phyloP scores from a whole-genome alignment of 2,888 invertebrate genomes.

The Apoderus coryli region DNA sequence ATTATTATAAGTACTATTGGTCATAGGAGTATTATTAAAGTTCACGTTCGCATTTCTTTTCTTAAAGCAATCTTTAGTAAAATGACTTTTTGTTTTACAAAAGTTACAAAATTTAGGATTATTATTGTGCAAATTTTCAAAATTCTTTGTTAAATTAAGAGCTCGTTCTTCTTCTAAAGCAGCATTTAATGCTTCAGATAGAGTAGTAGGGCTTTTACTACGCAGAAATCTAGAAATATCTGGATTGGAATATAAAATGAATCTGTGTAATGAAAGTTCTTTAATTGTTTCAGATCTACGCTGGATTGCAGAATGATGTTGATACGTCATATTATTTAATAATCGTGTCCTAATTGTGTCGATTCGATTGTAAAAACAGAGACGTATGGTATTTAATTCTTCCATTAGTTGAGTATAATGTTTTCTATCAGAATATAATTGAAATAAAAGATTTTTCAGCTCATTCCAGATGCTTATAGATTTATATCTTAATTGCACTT shows the following conservation, averaged over 20 bases:
- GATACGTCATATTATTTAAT: constrained; percentile 4
- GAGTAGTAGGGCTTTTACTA: constrained; percentile 6
- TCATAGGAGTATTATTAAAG: too few species aligned
- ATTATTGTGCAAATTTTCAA: background rate
- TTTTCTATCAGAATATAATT: constrained; percentile 7
- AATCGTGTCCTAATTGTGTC: constrained; percentile 4
- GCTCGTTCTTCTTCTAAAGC: constrained; percentile 9
- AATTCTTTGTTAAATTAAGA: background rate
- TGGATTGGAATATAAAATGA: constrained; percentile 9
- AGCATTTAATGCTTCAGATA: constrained; percentile 7
- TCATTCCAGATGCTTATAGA: constrained; percentile 2
- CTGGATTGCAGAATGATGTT: background rate
- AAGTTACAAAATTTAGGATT: constrained; percentile 7
- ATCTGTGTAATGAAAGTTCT: constrained; percentile 10
- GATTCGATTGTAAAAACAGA: constrained; percentile 6
- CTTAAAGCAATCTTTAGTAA: constrained; percentile 8
- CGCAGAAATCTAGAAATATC: constrained; percentile 9
- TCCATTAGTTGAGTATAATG: constrained; percentile 10
- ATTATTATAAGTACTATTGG: too few species aligned
- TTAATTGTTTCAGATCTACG: constrained; percentile 7
- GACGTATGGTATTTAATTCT: constrained; percentile 8
- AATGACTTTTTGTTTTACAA: constrained; percentile 9
- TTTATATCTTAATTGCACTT: constrained; percentile 7
- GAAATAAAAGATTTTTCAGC: constrained; percentile 6
- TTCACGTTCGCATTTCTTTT: too few species aligned